Evolutionary conservation across 1,140 invertebrate species (phyloP).

Genomic region (Papilio polyxenes): DNA sequence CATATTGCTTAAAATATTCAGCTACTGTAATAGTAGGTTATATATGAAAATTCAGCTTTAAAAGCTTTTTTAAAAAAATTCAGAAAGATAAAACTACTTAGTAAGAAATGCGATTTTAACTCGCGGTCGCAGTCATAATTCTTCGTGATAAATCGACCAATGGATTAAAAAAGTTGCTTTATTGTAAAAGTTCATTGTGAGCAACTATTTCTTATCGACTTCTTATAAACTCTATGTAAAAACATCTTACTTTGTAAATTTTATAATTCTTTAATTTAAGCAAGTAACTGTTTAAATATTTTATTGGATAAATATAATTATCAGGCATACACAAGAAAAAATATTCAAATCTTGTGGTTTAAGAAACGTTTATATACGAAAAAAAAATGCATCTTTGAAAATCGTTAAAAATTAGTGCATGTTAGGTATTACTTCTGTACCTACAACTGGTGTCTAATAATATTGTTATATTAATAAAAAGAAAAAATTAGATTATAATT

Average conservation of each 20-base stretch:
- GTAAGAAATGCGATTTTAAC: slow-evolving; percentile 24
- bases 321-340: too few species aligned
- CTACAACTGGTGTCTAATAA: too few species aligned
- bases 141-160: slow-evolving; percentile 25
- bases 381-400: too few species aligned
- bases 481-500: too few species aligned
- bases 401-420: too few species aligned
- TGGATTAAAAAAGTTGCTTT: slow-evolving; percentile 28
- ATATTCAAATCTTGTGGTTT: too few species aligned
- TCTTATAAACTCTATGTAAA: background rate
- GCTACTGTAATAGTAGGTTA: background rate
- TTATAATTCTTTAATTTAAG: background rate
- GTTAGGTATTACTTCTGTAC: too few species aligned
- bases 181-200: slow-evolving; percentile 13
- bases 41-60: background rate
- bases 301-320: too few species aligned
- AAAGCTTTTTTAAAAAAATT: slow-evolving; percentile 23
- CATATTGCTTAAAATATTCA: background rate
- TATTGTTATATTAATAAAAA: too few species aligned
- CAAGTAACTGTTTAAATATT: background rate
- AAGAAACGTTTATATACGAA: too few species aligned
- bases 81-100: slow-evolving; percentile 13
- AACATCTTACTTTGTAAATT: background rate
- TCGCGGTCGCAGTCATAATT: background rate
- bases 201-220: slow-evolving; percentile 7